A percentile compares a stretch with the other conserved stretches of the same genome.
These are phyloP conservation scores for Lithobates pipiens DNA, from an alignment of 2,797 vertebrate genomes.

Conservation along the genomic window DNA sequence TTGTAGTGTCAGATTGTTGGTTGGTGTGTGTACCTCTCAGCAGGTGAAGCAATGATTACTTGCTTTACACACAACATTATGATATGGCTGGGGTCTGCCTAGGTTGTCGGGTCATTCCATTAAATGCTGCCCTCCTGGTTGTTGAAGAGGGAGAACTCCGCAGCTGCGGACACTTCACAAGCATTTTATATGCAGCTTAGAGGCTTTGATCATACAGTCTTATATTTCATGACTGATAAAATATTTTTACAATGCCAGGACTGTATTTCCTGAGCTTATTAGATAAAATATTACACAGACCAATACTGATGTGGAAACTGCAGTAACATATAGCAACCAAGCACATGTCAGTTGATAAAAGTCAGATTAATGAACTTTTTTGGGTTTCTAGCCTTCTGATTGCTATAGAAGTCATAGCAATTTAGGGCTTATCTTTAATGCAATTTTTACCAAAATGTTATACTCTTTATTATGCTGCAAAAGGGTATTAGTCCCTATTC, in stretches of 20 bases:
- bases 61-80: conserved; percentile 7
- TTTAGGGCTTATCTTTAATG: too few species aligned
- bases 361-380: too few species aligned
- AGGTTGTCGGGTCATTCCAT: neutral
- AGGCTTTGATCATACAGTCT: neutral
- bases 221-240: neutral
- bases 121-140: neutral
- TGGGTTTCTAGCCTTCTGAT: too few species aligned
- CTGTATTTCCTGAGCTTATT: neutral
- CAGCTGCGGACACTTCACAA: neutral
- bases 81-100: neutral
- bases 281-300: neutral
- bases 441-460: too few species aligned
- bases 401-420: too few species aligned
- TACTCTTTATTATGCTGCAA: too few species aligned
- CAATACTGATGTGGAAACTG: neutral
- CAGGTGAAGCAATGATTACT: neutral
- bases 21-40: neutral
- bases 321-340: neutral
- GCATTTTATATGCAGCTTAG: neutral
- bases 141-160: neutral
- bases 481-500: too few species aligned
- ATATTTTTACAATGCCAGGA: neutral
- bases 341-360: neutral
- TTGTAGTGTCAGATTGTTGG: neutral